Base-by-base conservation (phyloP, 2,113 vertebrate species). In the Hypanus sabinus region DNA sequence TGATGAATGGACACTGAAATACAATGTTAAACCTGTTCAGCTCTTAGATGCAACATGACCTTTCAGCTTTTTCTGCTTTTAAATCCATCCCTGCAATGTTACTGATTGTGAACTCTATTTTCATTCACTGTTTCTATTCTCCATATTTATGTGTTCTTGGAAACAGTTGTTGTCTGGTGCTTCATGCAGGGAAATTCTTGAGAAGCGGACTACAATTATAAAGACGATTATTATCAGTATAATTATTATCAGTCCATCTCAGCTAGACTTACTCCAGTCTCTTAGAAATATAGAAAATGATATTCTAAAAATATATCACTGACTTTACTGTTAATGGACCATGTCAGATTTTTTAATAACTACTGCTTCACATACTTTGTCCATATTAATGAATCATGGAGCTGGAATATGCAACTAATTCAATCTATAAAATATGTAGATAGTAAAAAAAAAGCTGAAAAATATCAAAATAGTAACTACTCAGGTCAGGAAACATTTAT, bases 91-190 rank as follows among this genome's bases (percentile, higher is more conserved):
- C 14, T 30, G n/a, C 60, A 90, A 30, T 90, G 60, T 30, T n/a
- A 9, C 65, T 5, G n/a, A 92, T 22, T 22, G 65, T 6, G 36
- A 92, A 92, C 11, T 87, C n/a, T 8, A 68, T 70, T 70, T 90
- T 68, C n/a, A 91, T 36, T 70, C 88, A 91, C 18, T 71, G 62
- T 8, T 71, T 71, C 33, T 33, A 92, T 92, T 92, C 90, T 92
- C 87, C 11, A 68, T 68, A 30, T 68, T 90, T 68, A 68, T 68
- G 18, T 30, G 60, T 30, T 90, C 62, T 90, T 9, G 57, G 30
- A 24, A 92, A 92, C 2, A 68, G 18, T 71, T 46, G 90, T 16
- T 24, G n/a, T 24, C 71, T 71, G 62, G n/a, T 91, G n/a, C 62
- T n/a, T 46, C 46, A 46, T 46, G 65, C 33, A 91, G 6, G 8